Evolutionary conservation across 2,888 invertebrate species (phyloP).

Genomic region (Drosophila multiciliata): DNA sequence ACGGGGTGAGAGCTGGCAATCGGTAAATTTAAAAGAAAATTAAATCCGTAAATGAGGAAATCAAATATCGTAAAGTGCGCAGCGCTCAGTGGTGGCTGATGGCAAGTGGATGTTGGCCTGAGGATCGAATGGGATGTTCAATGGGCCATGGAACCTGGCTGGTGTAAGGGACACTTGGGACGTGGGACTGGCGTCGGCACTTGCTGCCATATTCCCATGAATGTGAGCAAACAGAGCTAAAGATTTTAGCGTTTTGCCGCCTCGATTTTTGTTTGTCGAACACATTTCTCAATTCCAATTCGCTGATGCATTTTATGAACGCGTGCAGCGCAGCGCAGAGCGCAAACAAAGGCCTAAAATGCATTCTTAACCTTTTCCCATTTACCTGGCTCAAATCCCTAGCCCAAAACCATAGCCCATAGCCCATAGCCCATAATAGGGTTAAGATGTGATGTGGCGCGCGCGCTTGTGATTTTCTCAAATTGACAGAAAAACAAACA

Average conservation of each 20-base stretch:
- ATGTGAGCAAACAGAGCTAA: conserved; percentile 73
- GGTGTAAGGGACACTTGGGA: not conserved
- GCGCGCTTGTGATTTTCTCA: conserved; percentile 63
- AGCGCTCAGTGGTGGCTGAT: conserved; percentile 52
- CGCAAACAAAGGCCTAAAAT: conserved; percentile 69
- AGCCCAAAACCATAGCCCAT: conserved; percentile 11
- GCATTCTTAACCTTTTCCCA: conserved; percentile 72
- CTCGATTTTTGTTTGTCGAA: conserved; percentile 70
- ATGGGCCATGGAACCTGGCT: conserved; percentile 40
- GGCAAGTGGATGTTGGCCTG: conserved; percentile 50
- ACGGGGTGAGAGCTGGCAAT: conserved; percentile 58
- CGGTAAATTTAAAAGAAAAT: conserved; percentile 83
- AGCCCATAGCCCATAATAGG: conserved; percentile 41
- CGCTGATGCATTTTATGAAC: conserved; percentile 83
- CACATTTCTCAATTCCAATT: conserved; percentile 75
- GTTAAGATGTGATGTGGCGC: conserved; percentile 64
- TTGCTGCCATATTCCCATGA: conserved; percentile 76
- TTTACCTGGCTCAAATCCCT: conserved; percentile 50
- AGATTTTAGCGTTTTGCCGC: conserved; percentile 72
- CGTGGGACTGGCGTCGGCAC: conserved; percentile 46
- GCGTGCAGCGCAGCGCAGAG: conserved; percentile 66
- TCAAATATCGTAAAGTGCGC: conserved; percentile 84
- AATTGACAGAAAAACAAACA: conserved; percentile 65
- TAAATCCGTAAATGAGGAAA: conserved; percentile 84
- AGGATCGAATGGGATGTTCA: conserved; percentile 58